Base-by-base conservation (phyloP, 2,797 vertebrate species). In the Tokudaia muenninki region DNA sequence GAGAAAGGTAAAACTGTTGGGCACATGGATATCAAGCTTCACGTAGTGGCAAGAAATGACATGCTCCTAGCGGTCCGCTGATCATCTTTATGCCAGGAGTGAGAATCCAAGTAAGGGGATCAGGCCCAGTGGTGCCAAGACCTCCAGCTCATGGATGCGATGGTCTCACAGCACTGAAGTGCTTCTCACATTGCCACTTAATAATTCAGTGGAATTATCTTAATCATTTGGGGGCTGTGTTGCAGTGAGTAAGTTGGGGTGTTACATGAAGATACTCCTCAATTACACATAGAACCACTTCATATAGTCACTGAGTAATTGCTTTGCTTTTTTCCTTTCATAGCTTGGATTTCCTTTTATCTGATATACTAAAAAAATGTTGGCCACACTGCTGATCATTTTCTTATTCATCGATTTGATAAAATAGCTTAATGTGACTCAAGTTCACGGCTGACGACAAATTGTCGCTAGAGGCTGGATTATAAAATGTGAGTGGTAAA, bases 321-420 rank as follows among this genome's bases (percentile, higher is more conserved):
- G 82, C 34, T 34, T 89, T 19, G 12, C 81, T 94, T 31, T n/a
- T 67, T 14, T 61, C 41, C 41, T 87, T 90, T 65, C 41, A 50
- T 93, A 57, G 87, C 67, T 94, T 95, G 94, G 14, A 86, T 92
- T 74, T 94, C 75, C 24, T 96, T 96, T 93, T 92, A 89, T 78
- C 94, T 95, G 65, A 61, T 92, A 41, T 6, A 50, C 87, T 44
- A 84, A 89, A 92, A 92, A 95, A 80, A 87, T 94, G 31, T 78
- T 89, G 47, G 41, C 67, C 72, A 72, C 29, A 57, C 79, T 50
- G 47, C 26, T 79, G 52, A 75, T 96, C n/a, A 92, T 93, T 94
- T 97, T 94, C 83, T 93, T 96, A 84, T 91, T 95, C 63, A 80
- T 74, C 75, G 92, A 57, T 63, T 90, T 94, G 44, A 91, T 97